Evolutionary conservation across 2,797 vertebrate genomes (phyloP).

Genomic region (Podarcis lilfordi): DNA sequence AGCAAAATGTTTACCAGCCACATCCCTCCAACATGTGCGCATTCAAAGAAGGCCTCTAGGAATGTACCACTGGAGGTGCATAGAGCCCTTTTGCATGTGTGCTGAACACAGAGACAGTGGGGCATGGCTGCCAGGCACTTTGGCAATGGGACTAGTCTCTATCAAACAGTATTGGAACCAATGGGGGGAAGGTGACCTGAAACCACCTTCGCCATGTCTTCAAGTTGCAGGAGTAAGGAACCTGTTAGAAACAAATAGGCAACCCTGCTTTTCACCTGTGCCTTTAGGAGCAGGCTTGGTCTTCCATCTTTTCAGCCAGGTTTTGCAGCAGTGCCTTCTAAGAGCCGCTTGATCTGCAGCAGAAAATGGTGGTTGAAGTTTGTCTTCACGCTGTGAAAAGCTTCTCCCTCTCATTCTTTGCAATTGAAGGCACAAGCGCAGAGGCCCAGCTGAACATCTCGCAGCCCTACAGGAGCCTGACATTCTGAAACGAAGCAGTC

Average conservation of each 20-base stretch:
- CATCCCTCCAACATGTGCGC: background rate
- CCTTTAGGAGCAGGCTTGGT: background rate
- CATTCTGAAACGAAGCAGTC: background rate
- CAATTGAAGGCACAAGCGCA: background rate
- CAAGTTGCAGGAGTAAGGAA: too few species aligned
- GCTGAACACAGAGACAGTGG: background rate
- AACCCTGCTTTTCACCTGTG: background rate
- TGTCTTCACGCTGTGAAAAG: background rate
- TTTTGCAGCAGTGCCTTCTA: background rate
- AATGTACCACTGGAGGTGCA: too few species aligned
- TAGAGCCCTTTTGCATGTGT: background rate
- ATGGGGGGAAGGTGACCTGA: background rate
- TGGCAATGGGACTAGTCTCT: too few species aligned
- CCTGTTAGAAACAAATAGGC: background rate
- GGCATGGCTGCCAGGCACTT: background rate
- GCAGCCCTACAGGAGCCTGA: background rate
- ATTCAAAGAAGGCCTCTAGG: background rate
- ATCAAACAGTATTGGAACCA: background rate
- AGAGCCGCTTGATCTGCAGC: background rate
- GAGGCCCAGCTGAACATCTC: background rate
- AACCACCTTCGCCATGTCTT: background rate
- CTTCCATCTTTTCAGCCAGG: background rate
- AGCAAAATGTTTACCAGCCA: background rate
- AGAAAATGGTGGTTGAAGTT: background rate
- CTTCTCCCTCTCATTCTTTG: background rate